A percentile compares a stretch with the other conserved stretches of the same genome.
These are phyloP conservation scores for Emydoidea blandingii DNA, from an alignment of 2,797 vertebrate species.

Conservation along the genomic window DNA sequence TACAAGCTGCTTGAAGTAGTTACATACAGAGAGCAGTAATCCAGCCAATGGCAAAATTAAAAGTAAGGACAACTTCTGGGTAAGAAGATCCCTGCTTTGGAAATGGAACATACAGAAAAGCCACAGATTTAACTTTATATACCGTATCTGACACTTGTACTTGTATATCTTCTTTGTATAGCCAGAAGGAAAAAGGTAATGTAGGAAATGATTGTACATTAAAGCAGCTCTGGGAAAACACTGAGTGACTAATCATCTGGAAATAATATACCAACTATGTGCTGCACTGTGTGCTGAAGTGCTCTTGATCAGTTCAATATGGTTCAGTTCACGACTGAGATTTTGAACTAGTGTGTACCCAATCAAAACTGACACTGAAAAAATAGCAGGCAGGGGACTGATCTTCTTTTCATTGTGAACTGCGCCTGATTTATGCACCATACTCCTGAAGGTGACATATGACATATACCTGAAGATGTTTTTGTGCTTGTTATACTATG, in stretches of 20 bases:
- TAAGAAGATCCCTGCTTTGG: neutral
- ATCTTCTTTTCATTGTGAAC: neutral
- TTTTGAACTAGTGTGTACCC: conserved; percentile 16
- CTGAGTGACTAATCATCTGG: neutral
- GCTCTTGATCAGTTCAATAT: conserved; percentile 18
- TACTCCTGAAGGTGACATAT: neutral
- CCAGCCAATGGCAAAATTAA: neutral
- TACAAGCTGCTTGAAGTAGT: neutral
- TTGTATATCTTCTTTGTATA: neutral
- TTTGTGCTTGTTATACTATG: neutral
- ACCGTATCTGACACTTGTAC: neutral
- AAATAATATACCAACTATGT: conserved; percentile 19
- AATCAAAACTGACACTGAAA: conserved; percentile 20
- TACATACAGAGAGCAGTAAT: neutral
- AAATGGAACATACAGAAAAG: conserved; percentile 12
- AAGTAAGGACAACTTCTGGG: neutral
- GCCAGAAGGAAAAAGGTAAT: neutral
- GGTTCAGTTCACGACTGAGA: conserved; percentile 4
- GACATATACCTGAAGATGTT: neutral
- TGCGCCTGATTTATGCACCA: neutral
- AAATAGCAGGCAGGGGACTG: conserved; percentile 4
- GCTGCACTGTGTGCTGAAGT: neutral
- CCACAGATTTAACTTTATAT: neutral
- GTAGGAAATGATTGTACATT: neutral
- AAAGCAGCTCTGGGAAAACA: neutral